Evolutionary conservation across 2,797 vertebrate genomes (phyloP).

Genomic region (Pangasius djambal): DNA sequence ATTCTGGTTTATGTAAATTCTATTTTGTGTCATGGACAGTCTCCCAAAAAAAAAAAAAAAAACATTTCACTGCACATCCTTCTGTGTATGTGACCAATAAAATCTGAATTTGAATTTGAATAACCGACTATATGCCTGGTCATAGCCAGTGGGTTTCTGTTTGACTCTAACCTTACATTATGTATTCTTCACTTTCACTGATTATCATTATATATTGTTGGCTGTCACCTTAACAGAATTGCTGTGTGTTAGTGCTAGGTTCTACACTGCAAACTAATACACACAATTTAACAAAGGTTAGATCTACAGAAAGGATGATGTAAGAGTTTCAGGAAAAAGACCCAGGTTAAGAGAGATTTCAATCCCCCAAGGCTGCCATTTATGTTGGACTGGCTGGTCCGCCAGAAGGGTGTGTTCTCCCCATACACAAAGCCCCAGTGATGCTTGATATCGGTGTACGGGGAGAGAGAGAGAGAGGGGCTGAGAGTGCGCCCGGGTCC

Average conservation of each 20-base stretch:
- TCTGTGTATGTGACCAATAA: no score
- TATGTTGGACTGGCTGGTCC: conserved; percentile 52
- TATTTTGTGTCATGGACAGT: no score
- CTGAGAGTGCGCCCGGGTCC: conserved; percentile 58
- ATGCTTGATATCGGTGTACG: conserved; percentile 42
- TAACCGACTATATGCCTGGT: not conserved
- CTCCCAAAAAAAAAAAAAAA: no score
- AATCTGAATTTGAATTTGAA: not conserved
- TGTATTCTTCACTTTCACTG: not conserved
- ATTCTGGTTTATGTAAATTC: no score
- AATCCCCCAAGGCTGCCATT: conserved; percentile 30
- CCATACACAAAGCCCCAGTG: conserved; percentile 58
- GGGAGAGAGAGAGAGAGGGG: conserved; percentile 48
- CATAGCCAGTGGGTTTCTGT: not conserved
- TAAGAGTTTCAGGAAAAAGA: not conserved
- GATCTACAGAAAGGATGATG: not conserved
- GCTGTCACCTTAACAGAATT: no score
- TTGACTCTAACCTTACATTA: not conserved
- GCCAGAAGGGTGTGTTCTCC: conserved; percentile 59
- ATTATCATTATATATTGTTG: not conserved
- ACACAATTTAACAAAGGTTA: not conserved
- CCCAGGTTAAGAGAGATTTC: conserved; percentile 46
- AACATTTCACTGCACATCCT: no score
- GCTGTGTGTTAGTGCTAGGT: no score
- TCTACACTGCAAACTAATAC: not conserved